These are phyloP conservation scores for Rallus limicola DNA, from an alignment of 2,113 vertebrate species.

Conservation along the genomic window DNA sequence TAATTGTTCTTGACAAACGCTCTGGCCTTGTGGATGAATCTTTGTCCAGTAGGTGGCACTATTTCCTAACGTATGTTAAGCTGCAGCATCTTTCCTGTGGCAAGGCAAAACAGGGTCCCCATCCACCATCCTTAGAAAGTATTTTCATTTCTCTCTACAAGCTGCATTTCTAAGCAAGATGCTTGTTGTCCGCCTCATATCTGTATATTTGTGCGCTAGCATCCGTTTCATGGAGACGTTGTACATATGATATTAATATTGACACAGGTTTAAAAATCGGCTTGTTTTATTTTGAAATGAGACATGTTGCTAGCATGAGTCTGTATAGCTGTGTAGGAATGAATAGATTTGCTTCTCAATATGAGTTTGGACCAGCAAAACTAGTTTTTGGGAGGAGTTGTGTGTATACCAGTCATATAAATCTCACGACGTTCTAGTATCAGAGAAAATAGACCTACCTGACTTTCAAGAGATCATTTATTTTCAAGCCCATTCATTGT, in stretches of 20 bases:
- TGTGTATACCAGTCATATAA: neutral
- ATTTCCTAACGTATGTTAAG: slow-evolving; percentile 39
- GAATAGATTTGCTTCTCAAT: slow-evolving; percentile 22
- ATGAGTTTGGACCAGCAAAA: neutral
- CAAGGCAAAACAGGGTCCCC: slow-evolving; percentile 57
- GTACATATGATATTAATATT: slow-evolving; percentile 76
- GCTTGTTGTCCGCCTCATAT: slow-evolving; percentile 33
- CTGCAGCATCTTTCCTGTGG: slow-evolving; percentile 36
- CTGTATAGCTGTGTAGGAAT: slow-evolving; percentile 56
- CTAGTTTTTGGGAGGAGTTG: neutral
- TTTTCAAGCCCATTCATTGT: slow-evolving; percentile 11
- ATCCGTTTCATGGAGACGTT: slow-evolving; percentile 58
- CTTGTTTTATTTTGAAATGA: slow-evolving; percentile 60
- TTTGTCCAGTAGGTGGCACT: slow-evolving; percentile 68
- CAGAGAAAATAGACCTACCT: slow-evolving; percentile 2
- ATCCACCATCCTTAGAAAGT: neutral
- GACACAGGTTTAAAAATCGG: slow-evolving; percentile 33
- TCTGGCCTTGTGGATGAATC: neutral
- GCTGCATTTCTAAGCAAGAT: slow-evolving; percentile 41
- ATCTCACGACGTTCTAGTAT: neutral
- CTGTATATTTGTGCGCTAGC: slow-evolving; percentile 64
- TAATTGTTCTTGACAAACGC: neutral
- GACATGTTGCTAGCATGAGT: slow-evolving; percentile 31
- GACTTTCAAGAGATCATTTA: neutral
- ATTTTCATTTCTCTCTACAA: neutral